Evolutionary conservation across 1,140 invertebrate genomes (phyloP), one percentile per base, ranked within the genome.

Genomic region (Brachystomella parvula): DNA sequence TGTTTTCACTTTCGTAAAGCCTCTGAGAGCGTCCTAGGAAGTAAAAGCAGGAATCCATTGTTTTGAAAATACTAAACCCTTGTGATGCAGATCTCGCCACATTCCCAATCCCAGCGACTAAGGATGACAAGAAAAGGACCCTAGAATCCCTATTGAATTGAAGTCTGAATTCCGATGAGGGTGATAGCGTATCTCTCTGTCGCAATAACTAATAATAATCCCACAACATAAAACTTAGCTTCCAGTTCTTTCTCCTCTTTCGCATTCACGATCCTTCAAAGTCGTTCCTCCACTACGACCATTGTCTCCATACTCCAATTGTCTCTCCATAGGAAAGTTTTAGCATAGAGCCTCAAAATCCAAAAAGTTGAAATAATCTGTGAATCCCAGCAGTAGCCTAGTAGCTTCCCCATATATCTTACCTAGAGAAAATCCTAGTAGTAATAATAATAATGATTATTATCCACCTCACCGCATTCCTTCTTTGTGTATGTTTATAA

Each of bases 161-260:
- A 24, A 19, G 49, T 15, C 15, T 53, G 21, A 53, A 53, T 53
- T 53, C 49, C 49, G 24, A 26, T 15, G 49, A 24, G 24, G 49
- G 12, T 15, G 49, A 26, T 53, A 53, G 49, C 9, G 6, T 53
- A 53, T 53, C 49, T 53, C 19, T 6, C 49, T 24, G 15, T 53
- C 49, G 49, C 49, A 53, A 53, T 53, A 53, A 53, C 49, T 53
- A 53, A 53, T 53, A 19, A 53, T 53, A 53, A 53, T 53, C 49
- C 49, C 49, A 26, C 9, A 15, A 53, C 49, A 53, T 53, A 53
- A 53, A 53, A 53, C 12, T 39, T 39, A 19, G 35, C 49, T 24
- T 53, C 24, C 24, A n/a, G 12, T 53, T 17, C 49, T 53, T 53
- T 9, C 49, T n/a, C 39, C 39, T 12, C 9, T n/a, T 12, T 53